These are phyloP conservation scores for Polyommatus icarus DNA, from an alignment of 2,888 invertebrate species.

Conservation along the genomic window DNA sequence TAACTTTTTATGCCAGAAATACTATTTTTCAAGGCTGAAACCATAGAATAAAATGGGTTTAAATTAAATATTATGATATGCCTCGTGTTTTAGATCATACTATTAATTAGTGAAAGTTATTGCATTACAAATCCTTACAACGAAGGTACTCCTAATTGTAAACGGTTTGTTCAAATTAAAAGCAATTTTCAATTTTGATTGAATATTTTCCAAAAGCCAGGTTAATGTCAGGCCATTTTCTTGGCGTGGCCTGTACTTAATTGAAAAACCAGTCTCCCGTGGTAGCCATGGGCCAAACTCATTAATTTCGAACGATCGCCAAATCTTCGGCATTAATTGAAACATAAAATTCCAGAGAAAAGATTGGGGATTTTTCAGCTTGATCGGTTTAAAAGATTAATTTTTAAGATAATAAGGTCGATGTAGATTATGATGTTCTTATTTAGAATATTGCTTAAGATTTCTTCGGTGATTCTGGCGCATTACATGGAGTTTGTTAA, in stretches of 20 bases:
- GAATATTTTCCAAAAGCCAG: background rate
- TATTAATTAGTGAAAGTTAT: too few relatives aligned
- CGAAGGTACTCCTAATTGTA: too few relatives aligned
- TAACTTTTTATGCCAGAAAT: too few relatives aligned
- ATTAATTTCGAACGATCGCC: conserved; percentile 9
- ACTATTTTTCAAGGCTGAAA: too few relatives aligned
- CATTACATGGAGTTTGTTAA: too few relatives aligned
- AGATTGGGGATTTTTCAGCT: background rate
- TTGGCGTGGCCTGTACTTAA: background rate
- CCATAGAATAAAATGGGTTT: too few relatives aligned
- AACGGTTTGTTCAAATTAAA: too few relatives aligned
- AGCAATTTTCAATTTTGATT: background rate
- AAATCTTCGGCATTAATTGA: conserved; percentile 3
- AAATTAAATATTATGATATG: too few relatives aligned
- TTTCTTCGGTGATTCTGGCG: background rate
- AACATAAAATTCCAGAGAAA: background rate
- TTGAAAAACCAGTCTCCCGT: background rate
- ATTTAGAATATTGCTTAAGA: background rate
- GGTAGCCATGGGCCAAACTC: conserved; percentile 9
- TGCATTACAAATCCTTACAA: too few relatives aligned
- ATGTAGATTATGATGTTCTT: background rate
- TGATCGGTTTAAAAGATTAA: background rate
- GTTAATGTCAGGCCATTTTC: background rate
- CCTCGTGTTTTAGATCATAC: too few relatives aligned
- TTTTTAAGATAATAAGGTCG: background rate